Evolutionary conservation across 2,888 invertebrate species (phyloP), one percentile per base, ranked within the genome.

Genomic region (Cryptops parisi): DNA sequence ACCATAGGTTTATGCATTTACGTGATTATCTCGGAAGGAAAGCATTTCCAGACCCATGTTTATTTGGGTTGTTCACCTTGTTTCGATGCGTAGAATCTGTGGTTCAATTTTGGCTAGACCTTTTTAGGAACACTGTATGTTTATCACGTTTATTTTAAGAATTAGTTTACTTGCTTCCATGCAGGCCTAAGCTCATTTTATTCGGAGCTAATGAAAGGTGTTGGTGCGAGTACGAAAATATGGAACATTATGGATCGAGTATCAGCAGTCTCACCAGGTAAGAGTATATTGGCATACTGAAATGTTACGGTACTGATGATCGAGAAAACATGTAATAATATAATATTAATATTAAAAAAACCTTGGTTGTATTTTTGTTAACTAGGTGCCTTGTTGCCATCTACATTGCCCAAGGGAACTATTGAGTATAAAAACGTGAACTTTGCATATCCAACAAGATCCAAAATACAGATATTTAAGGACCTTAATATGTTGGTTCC

Each of bases 201-300:
- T 67, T 82, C 90, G 0, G 94, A 96, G 65, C 67, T 96, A 58
- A 96, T 93, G 72, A 86, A 85, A 65, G 93, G 91, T 0, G 70
- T 97, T 2, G 97, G 96, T 0, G 91, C 96, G 0, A 88, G 89
- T 2, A 77, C 82, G 0, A 76, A 94, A 52, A 73, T 97, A 23
- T 94, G 90, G 82, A 82, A 90, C 65, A 78, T 97, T 53, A 78
- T 89, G 48, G 89, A 94, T 67, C 76, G 88, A 48, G 66, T 76
- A 59, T 84, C 90, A 2, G 63, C 68, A 15, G 89, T 96, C 64
- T 69, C 81, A 26, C 64, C 76, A 62, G 84, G 82, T 79, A 40
- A 60, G 6, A 33, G 15, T 15, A 33, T 33, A 33, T 9, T 6
- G 33, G 15, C 33, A 21, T 41, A 41, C 9, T 41, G 6, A 41